Percentiles rank a stretch among this genome's conserved stretches.
phyloP scores from a whole-genome alignment of 2,888 invertebrate genomes.

The Xestoiulus laeticollis region DNA sequence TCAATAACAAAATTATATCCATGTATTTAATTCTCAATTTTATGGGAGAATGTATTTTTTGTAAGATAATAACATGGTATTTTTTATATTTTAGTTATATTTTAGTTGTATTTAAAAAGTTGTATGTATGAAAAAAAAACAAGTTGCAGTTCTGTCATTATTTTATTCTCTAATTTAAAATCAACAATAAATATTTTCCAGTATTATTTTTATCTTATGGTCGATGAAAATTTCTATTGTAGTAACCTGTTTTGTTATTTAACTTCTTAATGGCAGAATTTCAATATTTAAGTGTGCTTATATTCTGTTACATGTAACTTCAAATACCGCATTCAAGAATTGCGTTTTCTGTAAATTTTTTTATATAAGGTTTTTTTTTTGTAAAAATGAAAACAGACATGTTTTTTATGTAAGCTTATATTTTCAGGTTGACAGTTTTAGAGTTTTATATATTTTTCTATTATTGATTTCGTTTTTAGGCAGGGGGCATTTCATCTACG shows the following conservation, averaged over 20 bases:
- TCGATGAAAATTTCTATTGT: not conserved
- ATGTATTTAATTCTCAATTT: too few relatives aligned
- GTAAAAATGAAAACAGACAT: not conserved
- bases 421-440: not conserved
- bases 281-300: not conserved
- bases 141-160: too few relatives aligned
- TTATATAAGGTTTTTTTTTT: too few relatives aligned
- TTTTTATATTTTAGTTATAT: too few relatives aligned
- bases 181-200: too few relatives aligned
- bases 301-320: not conserved
- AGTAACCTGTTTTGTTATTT: not conserved
- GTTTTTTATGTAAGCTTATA: not conserved
- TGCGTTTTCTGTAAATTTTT: not conserved
- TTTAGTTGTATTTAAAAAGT: too few relatives aligned
- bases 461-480: slow-evolving; percentile 2
- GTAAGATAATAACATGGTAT: too few relatives aligned
- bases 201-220: too few relatives aligned
- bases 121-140: too few relatives aligned
- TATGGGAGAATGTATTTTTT: too few relatives aligned
- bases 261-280: not conserved
- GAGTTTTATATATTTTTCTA: not conserved
- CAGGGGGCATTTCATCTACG: not conserved
- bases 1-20: too few relatives aligned
- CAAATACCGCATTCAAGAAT: not conserved
- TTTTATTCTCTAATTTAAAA: too few relatives aligned